Percentiles rank a stretch among this genome's conserved stretches.
These are phyloP conservation scores for Leucoraja ocellata DNA, from an alignment of 2,797 vertebrate genomes.

Conservation along the genomic window DNA sequence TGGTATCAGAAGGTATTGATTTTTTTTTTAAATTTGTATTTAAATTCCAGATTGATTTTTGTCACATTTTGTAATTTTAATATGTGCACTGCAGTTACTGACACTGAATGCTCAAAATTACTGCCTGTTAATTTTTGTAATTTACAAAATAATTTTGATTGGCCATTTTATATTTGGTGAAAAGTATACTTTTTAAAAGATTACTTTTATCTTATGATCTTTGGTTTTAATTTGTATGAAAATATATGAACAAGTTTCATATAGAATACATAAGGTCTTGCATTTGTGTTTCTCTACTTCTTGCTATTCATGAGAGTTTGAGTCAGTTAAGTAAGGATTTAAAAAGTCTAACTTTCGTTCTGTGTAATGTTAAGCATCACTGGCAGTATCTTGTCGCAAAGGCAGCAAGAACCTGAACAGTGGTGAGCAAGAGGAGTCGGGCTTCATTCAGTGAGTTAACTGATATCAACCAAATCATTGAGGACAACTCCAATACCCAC, in stretches of 20 bases:
- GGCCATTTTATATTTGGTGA: neutral
- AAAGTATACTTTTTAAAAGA: neutral
- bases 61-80: neutral
- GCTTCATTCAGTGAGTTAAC: neutral
- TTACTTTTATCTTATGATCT: neutral
- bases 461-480: neutral
- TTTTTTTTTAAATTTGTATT: neutral
- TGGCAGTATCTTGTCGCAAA: neutral
- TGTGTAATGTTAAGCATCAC: neutral
- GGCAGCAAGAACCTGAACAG: neutral
- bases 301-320: too few species aligned
- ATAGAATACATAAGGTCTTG: neutral
- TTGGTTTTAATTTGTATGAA: neutral
- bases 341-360: too few species aligned
- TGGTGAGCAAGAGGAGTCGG: neutral
- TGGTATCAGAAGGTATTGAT: slow-evolving; percentile 71
- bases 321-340: too few species aligned
- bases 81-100: neutral
- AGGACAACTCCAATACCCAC: neutral
- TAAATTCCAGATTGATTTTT: neutral
- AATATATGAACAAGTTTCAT: neutral
- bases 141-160: neutral
- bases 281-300: neutral
- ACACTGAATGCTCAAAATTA: neutral
- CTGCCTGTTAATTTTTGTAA: neutral